Evolutionary conservation across 2,888 invertebrate genomes (phyloP).

Genomic region (Acleris emargana): DNA sequence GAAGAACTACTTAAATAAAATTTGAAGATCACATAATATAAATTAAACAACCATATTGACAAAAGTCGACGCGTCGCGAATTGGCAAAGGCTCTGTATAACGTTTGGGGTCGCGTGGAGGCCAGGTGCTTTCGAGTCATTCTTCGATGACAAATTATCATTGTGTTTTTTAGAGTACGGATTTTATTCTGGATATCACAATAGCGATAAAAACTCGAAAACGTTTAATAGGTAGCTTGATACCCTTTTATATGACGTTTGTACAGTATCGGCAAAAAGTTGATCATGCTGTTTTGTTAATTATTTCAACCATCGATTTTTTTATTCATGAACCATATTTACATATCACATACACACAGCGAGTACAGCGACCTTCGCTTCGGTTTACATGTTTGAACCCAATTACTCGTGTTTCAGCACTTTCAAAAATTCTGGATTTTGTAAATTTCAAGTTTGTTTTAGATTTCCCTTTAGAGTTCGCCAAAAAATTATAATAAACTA

Average conservation of each 20-base stretch:
- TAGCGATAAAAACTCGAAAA: constrained; percentile 62
- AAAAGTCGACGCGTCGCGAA: constrained; percentile 76
- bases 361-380: too few species aligned
- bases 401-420: too few species aligned
- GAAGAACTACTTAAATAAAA: constrained; percentile 78
- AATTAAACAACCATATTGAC: constrained; percentile 79
- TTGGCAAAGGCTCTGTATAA: constrained; percentile 50
- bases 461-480: too few species aligned
- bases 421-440: too few species aligned
- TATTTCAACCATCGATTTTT: too few species aligned
- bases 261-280: background rate
- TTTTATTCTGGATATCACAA: constrained; percentile 54
- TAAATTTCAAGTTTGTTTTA: too few species aligned
- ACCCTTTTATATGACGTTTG: constrained; percentile 8
- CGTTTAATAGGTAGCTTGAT: constrained; percentile 45
- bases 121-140: constrained; percentile 72
- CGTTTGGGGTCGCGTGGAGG: constrained; percentile 69
- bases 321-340: too few species aligned
- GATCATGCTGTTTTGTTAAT: too few species aligned
- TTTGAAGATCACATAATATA: constrained; percentile 81
- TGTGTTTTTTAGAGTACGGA: constrained; percentile 65
- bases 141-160: constrained; percentile 79
- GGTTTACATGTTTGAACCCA: too few species aligned
- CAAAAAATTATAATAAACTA: too few species aligned
- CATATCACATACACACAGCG: too few species aligned